Evolutionary conservation across 2,888 invertebrate species (phyloP).

Genomic region (Phaonia tiefii): DNA sequence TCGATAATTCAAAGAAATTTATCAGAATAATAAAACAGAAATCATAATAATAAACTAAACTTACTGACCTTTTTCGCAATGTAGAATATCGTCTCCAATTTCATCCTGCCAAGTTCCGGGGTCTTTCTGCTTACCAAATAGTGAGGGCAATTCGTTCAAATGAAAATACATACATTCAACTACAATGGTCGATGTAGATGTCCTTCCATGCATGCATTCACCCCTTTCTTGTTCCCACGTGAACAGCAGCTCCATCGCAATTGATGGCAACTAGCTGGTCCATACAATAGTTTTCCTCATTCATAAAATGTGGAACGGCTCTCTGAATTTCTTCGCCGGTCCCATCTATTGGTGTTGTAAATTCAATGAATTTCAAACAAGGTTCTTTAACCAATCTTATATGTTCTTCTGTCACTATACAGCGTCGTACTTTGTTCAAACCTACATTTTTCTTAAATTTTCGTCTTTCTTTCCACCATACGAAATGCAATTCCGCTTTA

Average conservation of each 20-base stretch:
- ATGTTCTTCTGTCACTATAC: background rate
- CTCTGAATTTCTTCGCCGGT: too few species aligned
- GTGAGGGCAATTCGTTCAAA: slow-evolving; percentile 43
- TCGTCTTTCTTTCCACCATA: slow-evolving; percentile 14
- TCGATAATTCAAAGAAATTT: too few species aligned
- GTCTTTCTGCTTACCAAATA: slow-evolving; percentile 35
- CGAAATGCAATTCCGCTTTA: slow-evolving; percentile 9
- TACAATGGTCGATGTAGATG: slow-evolving; percentile 36
- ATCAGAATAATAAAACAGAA: too few species aligned
- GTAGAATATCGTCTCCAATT: too few species aligned
- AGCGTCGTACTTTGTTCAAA: too few species aligned
- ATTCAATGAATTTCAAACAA: slow-evolving; percentile 2
- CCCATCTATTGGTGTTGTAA: slow-evolving; percentile 28
- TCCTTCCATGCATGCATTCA: slow-evolving; percentile 14
- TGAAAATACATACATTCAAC: slow-evolving; percentile 55
- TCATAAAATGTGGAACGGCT: slow-evolving; percentile 33
- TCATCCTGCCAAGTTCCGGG: too few species aligned
- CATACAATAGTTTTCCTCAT: slow-evolving; percentile 24
- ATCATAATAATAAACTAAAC: too few species aligned
- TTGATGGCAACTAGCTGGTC: too few species aligned
- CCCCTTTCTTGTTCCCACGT: background rate
- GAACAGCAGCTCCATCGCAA: slow-evolving; percentile 41
- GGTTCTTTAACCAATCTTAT: slow-evolving; percentile 1
- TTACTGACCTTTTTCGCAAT: too few species aligned
- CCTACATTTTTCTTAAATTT: slow-evolving; percentile 13